These are phyloP conservation scores for Acheta domesticus DNA, from an alignment of 2,888 invertebrate genomes.

Conservation along the genomic window DNA sequence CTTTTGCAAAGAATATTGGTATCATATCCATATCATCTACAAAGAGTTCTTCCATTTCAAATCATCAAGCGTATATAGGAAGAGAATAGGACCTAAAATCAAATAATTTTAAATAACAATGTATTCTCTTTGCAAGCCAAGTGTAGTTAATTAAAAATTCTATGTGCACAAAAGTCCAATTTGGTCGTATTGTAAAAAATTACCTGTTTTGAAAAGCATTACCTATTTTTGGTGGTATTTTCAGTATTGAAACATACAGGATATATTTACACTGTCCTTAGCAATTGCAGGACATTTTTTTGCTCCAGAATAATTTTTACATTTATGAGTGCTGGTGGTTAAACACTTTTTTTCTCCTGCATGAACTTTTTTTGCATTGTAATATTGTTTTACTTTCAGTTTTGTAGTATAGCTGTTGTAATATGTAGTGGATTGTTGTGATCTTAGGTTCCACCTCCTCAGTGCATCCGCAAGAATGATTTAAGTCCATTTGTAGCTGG, in stretches of 20 bases:
- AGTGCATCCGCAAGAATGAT: conserved; percentile 35
- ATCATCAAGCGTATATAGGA: too few species aligned
- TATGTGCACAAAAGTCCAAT: too few species aligned
- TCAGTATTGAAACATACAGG: background rate
- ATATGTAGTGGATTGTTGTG: conserved; percentile 29
- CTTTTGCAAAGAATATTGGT: too few species aligned
- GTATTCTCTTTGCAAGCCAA: too few species aligned
- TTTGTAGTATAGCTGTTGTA: conserved; percentile 40
- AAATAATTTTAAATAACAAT: too few species aligned
- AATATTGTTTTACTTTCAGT: conserved; percentile 22
- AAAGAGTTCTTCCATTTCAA: too few species aligned
- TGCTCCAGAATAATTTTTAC: conserved; percentile 24
- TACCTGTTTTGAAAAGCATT: too few species aligned
- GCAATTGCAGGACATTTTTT: conserved; percentile 29
- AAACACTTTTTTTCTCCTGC: background rate
- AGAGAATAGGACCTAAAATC: too few species aligned
- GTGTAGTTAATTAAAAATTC: too few species aligned
- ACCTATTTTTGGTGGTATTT: too few species aligned
- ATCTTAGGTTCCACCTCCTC: conserved; percentile 36
- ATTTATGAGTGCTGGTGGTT: conserved; percentile 30
- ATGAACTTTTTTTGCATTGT: background rate
- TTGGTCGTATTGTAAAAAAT: too few species aligned
- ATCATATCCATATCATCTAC: too few species aligned
- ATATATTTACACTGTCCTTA: conserved; percentile 25
- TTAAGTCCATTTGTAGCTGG: conserved; percentile 31